Percentiles rank a stretch among this genome's conserved stretches.
Conservation (phyloP, 2,113 vertebrate species). For the Anguilla japonica region DNA sequence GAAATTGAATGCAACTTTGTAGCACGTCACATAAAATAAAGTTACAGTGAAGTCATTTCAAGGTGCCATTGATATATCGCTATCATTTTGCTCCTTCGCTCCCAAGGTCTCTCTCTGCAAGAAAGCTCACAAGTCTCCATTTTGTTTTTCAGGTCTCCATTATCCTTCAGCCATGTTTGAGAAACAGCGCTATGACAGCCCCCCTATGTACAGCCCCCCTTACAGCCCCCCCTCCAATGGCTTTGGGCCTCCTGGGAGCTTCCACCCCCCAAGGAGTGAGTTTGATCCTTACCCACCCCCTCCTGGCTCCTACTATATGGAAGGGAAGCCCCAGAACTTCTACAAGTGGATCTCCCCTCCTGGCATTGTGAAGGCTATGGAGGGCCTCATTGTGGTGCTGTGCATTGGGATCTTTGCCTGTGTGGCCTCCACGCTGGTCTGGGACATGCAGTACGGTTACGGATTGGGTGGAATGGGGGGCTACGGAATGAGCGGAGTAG, state of each 20-base stretch:
- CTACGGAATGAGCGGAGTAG: conserved; percentile 30
- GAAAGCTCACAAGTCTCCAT: neutral
- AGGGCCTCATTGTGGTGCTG: conserved; percentile 63
- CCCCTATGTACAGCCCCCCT: conserved; percentile 73
- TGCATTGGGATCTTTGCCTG: conserved; percentile 80
- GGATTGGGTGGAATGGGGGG: conserved; percentile 47
- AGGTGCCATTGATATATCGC: neutral
- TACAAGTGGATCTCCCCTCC: conserved; percentile 81
- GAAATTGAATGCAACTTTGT: neutral
- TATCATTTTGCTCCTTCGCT: neutral
- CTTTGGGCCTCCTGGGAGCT: conserved; percentile 63
- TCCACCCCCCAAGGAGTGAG: conserved; percentile 62
- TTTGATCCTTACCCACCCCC: conserved; percentile 70
- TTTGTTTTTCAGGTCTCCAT: conserved; percentile 31
- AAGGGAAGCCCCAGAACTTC: conserved; percentile 74
- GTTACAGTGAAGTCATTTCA: conserved; percentile 1
- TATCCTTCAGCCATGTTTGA: conserved; percentile 66
- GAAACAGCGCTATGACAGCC: conserved; percentile 71
- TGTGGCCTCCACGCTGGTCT: conserved; percentile 83
- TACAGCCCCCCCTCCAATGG: conserved; percentile 62
- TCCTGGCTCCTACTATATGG: conserved; percentile 74
- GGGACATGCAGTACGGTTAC: conserved; percentile 73
- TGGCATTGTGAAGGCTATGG: conserved; percentile 71
- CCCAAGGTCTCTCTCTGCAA: neutral
- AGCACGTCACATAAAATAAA: neutral